phyloP scores from a whole-genome alignment of 2,113 vertebrate species.

The Mugil cephalus region DNA sequence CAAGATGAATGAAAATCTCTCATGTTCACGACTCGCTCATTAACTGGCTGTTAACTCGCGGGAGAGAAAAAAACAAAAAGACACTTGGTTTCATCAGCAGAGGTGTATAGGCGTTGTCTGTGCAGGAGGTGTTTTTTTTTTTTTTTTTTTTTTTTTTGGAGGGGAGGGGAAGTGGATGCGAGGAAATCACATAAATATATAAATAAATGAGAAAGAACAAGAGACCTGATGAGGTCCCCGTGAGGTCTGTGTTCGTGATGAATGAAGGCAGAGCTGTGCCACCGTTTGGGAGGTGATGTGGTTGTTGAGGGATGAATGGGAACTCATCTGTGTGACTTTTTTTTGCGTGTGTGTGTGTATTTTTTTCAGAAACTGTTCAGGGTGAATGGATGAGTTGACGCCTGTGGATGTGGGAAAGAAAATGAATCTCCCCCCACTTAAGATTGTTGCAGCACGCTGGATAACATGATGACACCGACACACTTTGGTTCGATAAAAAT shows the following conservation, averaged over 20 bases:
- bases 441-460: slow-evolving; percentile 13
- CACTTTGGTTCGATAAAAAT: slow-evolving; percentile 45
- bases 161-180: not conserved
- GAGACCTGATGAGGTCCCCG: slow-evolving; percentile 23
- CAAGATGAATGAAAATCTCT: not conserved
- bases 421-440: not conserved
- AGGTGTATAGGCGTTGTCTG: slow-evolving; percentile 50
- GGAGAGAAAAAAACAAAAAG: slow-evolving; percentile 19
- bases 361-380: too few species aligned
- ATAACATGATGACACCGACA: slow-evolving; percentile 54
- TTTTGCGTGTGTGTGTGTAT: too few species aligned
- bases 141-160: not conserved
- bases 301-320: slow-evolving; percentile 17
- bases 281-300: slow-evolving; percentile 26
- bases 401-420: slow-evolving; percentile 31
- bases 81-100: slow-evolving; percentile 73
- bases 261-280: slow-evolving; percentile 30
- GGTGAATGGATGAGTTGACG: slow-evolving; percentile 5
- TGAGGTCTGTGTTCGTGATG: slow-evolving; percentile 35
- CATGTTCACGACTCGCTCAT: slow-evolving; percentile 22
- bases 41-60: slow-evolving; percentile 45
- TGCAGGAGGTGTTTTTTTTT: slow-evolving; percentile 9
- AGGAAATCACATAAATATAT: slow-evolving; percentile 8
- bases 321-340: not conserved
- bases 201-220: slow-evolving; percentile 8